Percentiles rank a stretch among this genome's conserved stretches.
These are phyloP conservation scores for Euwallacea similis DNA, from an alignment of 1,140 invertebrate species.

Conservation along the genomic window DNA sequence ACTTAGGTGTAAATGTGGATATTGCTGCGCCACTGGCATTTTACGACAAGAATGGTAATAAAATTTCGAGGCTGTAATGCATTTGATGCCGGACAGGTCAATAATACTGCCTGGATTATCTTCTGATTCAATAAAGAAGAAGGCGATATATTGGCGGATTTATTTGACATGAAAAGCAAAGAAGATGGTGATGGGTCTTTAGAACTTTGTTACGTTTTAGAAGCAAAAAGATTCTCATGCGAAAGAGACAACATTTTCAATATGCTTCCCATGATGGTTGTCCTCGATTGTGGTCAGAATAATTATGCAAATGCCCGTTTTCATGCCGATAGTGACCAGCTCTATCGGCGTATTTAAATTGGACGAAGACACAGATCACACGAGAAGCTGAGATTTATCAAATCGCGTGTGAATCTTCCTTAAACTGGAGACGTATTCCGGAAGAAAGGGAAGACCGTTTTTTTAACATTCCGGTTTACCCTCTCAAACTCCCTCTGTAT, in stretches of 20 bases:
- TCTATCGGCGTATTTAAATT: constrained; percentile 7
- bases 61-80: background rate
- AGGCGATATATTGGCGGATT: background rate
- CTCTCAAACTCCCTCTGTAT: background rate
- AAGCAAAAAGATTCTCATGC: background rate
- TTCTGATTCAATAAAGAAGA: background rate
- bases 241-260: constrained; percentile 5
- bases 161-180: background rate
- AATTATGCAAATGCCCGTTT: constrained; percentile 10
- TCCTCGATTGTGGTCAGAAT: constrained; percentile 1
- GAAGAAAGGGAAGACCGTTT: background rate
- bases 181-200: background rate
- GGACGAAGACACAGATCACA: constrained; percentile 1
- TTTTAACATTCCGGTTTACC: constrained; percentile 11
- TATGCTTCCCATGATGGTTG: constrained; percentile 5
- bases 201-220: background rate
- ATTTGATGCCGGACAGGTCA: background rate
- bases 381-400: constrained; percentile 1
- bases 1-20: background rate
- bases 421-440: background rate
- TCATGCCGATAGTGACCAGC: constrained; percentile 6
- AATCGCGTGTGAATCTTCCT: background rate
- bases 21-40: background rate
- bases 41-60: background rate
- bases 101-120: constrained; percentile 2